Evolutionary conservation across 2,797 vertebrate genomes (phyloP).

Genomic region (Poeciliopsis paucimaculata): DNA sequence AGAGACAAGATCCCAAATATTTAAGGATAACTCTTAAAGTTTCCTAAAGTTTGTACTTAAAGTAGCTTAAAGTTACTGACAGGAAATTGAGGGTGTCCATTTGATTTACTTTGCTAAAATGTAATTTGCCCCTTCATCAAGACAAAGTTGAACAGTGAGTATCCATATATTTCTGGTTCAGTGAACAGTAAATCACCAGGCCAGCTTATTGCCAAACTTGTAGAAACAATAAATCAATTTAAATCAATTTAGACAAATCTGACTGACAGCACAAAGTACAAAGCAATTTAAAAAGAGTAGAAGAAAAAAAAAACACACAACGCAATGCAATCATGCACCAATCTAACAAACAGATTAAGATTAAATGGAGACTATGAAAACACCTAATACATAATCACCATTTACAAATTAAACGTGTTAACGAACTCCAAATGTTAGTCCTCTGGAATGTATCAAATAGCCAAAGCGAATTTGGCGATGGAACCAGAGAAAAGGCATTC

Average conservation of each 20-base stretch:
- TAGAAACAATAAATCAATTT: neutral
- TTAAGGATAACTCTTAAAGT: neutral
- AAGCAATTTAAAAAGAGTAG: neutral
- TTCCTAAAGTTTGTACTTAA: neutral
- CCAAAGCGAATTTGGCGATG: no score
- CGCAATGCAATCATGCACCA: neutral
- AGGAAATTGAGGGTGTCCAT: neutral
- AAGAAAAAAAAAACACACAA: neutral
- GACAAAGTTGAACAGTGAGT: neutral
- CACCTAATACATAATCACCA: no score
- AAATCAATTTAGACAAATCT: neutral
- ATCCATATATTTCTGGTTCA: neutral
- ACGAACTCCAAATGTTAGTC: no score
- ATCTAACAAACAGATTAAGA: neutral
- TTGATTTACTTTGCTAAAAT: neutral
- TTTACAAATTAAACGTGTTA: no score
- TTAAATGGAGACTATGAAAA: no score
- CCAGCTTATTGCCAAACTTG: neutral
- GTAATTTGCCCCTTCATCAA: neutral
- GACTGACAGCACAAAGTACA: neutral
- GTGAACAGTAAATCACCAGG: neutral
- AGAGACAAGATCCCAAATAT: neutral
- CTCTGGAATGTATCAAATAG: no score
- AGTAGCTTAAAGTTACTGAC: neutral
- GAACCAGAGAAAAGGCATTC: no score